Evolutionary conservation across 2,888 invertebrate species (phyloP), one percentile per base, ranked within the genome.

Genomic region (Noctuana brunneofusca): DNA sequence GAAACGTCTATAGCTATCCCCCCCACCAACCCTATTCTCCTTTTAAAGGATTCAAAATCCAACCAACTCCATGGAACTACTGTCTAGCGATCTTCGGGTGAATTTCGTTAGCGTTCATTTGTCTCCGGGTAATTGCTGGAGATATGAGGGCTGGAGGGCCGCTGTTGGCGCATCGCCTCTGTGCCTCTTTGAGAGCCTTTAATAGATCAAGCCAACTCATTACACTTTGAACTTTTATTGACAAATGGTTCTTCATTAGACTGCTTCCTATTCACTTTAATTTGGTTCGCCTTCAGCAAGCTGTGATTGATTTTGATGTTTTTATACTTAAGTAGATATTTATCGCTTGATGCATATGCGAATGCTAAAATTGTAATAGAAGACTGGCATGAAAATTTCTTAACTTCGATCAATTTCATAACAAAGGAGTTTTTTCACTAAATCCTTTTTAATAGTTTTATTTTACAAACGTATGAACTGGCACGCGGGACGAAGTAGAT

Each of bases 51-150:
- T n/a, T n/a, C n/a, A n/a, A n/a, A n/a, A n/a, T n/a, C n/a, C n/a
- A n/a, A n/a, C n/a, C n/a, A n/a, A n/a, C 41, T 41, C 41, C 24
- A 27, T 8, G 16, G 0, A 4, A 41, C 14, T 3, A 16, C 8
- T 41, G 41, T 41, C 16, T 12, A 41, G 41, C 14, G 14, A 41
- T 14, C 41, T 41, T 16, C 16, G 16, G 41, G 16, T 41, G 41
- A 41, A 41, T 41, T 41, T 41, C 41, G 41, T 41, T 41, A 41
- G 16, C 41, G 41, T 41, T 41, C 41, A 41, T 41, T 41, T 41
- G 16, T 41, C 41, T 41, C 41, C 41, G 41, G 68, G 20, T 16
- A 41, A 41, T 22, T 32, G 16, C 20, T 53, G 24, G 11, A 49
- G 20, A 41, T 41, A 41, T 41, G 41, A 41, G 41, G n/a, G n/a